phyloP scores from a whole-genome alignment of 2,888 invertebrate species.

The Dione juno region DNA sequence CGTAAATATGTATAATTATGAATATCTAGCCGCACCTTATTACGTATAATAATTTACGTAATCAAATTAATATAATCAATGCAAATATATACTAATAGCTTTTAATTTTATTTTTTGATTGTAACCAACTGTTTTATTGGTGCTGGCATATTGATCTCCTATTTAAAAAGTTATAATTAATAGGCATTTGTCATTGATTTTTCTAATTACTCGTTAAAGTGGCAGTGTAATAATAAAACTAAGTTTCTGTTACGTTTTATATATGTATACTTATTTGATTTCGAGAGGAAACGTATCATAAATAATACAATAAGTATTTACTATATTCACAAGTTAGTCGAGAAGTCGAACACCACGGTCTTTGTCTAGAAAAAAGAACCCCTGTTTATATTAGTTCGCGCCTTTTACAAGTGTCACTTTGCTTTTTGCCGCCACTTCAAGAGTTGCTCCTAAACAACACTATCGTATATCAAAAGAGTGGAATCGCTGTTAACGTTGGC shows the following conservation, averaged over 20 bases:
- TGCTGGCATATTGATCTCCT: constrained; percentile 50
- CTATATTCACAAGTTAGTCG: constrained; percentile 48
- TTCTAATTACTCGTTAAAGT: constrained; percentile 46
- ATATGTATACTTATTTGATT: constrained; percentile 25
- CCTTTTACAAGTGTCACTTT: constrained; percentile 83
- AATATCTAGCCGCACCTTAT: constrained; percentile 41
- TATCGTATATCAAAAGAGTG: constrained; percentile 81
- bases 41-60: constrained; percentile 49
- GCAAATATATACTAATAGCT: constrained; percentile 53
- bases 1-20: constrained; percentile 24
- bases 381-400: constrained; percentile 79
- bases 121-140: constrained; percentile 57
- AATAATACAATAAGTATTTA: constrained; percentile 44
- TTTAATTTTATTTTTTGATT: constrained; percentile 53
- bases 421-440: constrained; percentile 75
- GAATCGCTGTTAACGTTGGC: constrained; percentile 71
- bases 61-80: constrained; percentile 54
- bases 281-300: constrained; percentile 39
- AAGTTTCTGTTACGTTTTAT: constrained; percentile 28
- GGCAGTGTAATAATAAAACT: constrained; percentile 35
- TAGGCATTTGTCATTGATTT: constrained; percentile 57
- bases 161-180: constrained; percentile 55
- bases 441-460: constrained; percentile 69
- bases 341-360: constrained; percentile 52
- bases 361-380: constrained; percentile 68